A percentile compares a stretch with the other conserved stretches of the same genome.
These are phyloP conservation scores for Zoroaster sp. DNA, from an alignment of 53 echinoderm and acorn worm genomes.

Conservation along the genomic window DNA sequence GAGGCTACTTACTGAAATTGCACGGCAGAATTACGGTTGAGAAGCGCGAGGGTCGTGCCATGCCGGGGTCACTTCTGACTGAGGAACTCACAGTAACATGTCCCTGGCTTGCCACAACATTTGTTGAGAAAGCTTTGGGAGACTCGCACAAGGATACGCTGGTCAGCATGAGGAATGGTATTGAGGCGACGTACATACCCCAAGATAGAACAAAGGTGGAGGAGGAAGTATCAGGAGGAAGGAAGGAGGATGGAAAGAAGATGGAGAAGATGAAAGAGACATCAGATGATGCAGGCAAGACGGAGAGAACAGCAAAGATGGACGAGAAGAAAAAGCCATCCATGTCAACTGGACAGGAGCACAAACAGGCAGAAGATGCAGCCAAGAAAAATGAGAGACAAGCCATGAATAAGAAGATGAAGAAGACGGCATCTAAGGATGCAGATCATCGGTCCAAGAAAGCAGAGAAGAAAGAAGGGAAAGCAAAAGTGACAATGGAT, in stretches of 20 bases:
- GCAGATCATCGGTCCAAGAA: background rate
- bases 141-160: constrained; percentile 38
- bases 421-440: background rate
- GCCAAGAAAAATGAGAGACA: background rate
- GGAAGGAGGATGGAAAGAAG: background rate
- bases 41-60: background rate
- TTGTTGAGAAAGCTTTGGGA: background rate
- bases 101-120: constrained; percentile 19
- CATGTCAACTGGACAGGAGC: background rate
- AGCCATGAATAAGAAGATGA: background rate
- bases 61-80: constrained; percentile 20
- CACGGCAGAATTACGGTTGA: constrained; percentile 22
- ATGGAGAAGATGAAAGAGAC: constrained; percentile 23
- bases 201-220: background rate
- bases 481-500: background rate
- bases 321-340: constrained; percentile 2
- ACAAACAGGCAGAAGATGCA: background rate
- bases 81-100: constrained; percentile 42
- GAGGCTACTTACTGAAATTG: constrained; percentile 29
- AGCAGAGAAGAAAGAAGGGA: background rate
- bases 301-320: background rate
- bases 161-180: constrained; percentile 30
- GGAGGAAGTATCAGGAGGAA: background rate
- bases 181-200: constrained; percentile 17
- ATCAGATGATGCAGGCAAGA: background rate